phyloP scores from a whole-genome alignment of 1,140 invertebrate species.

The Conus ventricosus region DNA sequence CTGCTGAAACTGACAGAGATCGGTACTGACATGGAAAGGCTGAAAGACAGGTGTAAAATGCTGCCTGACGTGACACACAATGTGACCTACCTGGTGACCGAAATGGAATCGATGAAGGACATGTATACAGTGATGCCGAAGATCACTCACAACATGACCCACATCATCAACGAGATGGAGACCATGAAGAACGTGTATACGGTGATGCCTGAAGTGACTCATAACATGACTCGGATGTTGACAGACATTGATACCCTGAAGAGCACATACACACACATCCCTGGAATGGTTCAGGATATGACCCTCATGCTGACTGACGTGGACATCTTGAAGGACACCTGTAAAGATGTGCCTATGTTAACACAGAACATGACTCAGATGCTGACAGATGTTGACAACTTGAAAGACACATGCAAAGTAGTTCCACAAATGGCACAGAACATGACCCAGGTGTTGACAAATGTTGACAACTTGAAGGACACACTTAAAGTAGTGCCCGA shows the following conservation, averaged over 20 bases:
- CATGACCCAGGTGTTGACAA: neutral
- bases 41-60: neutral
- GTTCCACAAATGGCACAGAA: neutral
- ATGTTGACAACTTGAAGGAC: slow-evolving; percentile 4
- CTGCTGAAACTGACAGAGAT: neutral
- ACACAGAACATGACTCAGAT: neutral
- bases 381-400: neutral
- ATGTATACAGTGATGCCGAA: neutral
- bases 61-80: neutral
- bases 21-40: neutral
- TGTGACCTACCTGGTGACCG: neutral
- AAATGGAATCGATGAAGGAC: neutral
- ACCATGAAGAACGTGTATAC: neutral
- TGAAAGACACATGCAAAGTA: neutral
- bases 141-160: neutral
- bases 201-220: neutral
- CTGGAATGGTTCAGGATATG: too few species aligned
- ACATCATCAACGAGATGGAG: neutral
- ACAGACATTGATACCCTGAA: neutral
- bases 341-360: neutral
- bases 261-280: too few species aligned
- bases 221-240: neutral
- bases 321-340: neutral
- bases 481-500: neutral
- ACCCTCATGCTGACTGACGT: too few species aligned